Conservation (phyloP, 2,797 vertebrate species). For the Scarus forsteni region DNA sequence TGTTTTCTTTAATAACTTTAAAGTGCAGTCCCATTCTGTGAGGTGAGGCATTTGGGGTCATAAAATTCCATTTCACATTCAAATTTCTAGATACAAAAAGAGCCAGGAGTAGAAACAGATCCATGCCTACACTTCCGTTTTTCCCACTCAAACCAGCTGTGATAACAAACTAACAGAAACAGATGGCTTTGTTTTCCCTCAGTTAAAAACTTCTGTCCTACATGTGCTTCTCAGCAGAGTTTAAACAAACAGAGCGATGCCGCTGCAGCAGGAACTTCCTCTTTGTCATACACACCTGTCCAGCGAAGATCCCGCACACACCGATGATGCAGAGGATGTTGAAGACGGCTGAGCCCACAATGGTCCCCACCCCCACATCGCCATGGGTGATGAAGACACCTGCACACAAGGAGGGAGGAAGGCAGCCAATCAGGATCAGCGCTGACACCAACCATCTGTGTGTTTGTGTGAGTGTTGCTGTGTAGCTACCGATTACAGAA, state of each 20-base stretch:
- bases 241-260: conserved; percentile 56
- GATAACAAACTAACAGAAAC: conserved; percentile 24
- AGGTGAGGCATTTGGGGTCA: neutral
- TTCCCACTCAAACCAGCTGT: conserved; percentile 27
- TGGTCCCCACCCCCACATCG: conserved; percentile 97
- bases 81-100: neutral
- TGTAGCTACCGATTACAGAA: conserved; percentile 91
- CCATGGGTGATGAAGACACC: conserved; percentile 98
- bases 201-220: conserved; percentile 38
- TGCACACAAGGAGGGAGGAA: conserved; percentile 70
- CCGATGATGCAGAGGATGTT: conserved; percentile 98
- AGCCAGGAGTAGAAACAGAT: neutral
- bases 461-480: neutral
- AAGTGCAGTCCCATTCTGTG: too few relatives aligned
- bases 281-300: conserved; percentile 88
- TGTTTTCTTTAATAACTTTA: neutral
- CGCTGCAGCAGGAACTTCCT: conserved; percentile 22
- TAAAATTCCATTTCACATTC: neutral
- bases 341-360: conserved; percentile 97
- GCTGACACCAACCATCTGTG: conserved; percentile 60
- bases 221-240: conserved; percentile 41
- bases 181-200: conserved; percentile 55
- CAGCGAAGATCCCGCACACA: conserved; percentile 96
- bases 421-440: conserved; percentile 46
- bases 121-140: conserved; percentile 8